phyloP scores from a whole-genome alignment of 2,797 vertebrate genomes.

The Jordanella pulchra region DNA sequence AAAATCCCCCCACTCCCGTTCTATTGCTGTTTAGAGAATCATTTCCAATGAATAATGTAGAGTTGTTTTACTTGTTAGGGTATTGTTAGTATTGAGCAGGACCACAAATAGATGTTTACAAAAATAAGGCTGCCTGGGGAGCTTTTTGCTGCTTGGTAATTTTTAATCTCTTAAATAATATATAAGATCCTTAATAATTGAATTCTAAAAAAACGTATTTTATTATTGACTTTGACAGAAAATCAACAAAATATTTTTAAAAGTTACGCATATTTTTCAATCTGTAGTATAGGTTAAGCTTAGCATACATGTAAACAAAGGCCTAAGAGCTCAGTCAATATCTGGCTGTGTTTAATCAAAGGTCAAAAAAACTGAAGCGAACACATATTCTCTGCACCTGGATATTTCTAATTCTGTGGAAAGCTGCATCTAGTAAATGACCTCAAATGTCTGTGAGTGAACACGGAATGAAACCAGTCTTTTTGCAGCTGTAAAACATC shows the following conservation, averaged over 20 bases:
- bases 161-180: neutral
- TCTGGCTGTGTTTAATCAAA: neutral
- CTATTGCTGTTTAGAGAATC: neutral
- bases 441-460: neutral
- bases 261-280: neutral
- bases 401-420: neutral
- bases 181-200: neutral
- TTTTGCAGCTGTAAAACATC: neutral
- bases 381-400: neutral
- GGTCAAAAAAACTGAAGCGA: neutral
- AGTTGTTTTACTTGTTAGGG: neutral
- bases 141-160: neutral
- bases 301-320: neutral
- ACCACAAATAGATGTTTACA: neutral
- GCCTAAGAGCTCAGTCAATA: neutral
- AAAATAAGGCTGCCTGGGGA: too few species aligned
- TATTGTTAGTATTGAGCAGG: neutral
- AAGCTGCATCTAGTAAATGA: neutral
- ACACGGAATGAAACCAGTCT: neutral
- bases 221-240: too few species aligned
- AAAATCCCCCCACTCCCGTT: neutral
- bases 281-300: neutral
- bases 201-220: too few species aligned
- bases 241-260: neutral
- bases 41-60: neutral